phyloP scores from a whole-genome alignment of 1,140 invertebrate species.

The Lineus longissimus region DNA sequence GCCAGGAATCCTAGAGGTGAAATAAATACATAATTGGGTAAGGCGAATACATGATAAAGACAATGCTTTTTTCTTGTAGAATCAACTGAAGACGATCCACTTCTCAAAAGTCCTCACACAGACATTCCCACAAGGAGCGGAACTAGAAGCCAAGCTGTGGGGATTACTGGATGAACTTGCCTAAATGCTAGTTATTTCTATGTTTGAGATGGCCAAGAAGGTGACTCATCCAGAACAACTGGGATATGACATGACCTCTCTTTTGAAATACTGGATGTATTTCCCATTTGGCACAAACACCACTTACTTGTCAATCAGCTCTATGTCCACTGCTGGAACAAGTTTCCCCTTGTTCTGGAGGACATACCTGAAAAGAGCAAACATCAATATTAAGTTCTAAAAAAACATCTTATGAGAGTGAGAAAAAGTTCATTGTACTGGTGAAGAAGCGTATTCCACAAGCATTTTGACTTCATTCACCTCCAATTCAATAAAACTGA shows the following conservation, averaged over 20 bases:
- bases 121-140: too few species aligned
- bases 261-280: not conserved
- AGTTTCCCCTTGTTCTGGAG: conserved; percentile 79
- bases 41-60: conserved; percentile 6
- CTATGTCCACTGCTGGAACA: conserved; percentile 73
- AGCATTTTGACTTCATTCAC: too few species aligned
- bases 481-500: too few species aligned
- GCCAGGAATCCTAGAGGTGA: conserved; percentile 73
- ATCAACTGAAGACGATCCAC: not conserved
- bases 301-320: conserved; percentile 84
- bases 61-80: not conserved
- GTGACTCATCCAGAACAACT: not conserved
- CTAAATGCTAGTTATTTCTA: too few species aligned
- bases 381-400: conserved; percentile 3
- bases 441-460: too few species aligned
- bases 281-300: not conserved
- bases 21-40: conserved; percentile 14
- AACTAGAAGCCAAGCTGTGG: too few species aligned
- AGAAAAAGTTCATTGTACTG: too few species aligned
- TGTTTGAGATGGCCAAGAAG: too few species aligned
- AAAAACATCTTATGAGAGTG: too few species aligned
- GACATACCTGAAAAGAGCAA: conserved; percentile 67
- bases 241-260: too few species aligned
- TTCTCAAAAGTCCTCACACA: too few species aligned
- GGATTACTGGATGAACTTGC: too few species aligned